A percentile compares a stretch with the other conserved stretches of the same genome.
Evolutionary conservation across 2,797 vertebrate genomes (phyloP).

Genomic region (Hydrolagus colliei): DNA sequence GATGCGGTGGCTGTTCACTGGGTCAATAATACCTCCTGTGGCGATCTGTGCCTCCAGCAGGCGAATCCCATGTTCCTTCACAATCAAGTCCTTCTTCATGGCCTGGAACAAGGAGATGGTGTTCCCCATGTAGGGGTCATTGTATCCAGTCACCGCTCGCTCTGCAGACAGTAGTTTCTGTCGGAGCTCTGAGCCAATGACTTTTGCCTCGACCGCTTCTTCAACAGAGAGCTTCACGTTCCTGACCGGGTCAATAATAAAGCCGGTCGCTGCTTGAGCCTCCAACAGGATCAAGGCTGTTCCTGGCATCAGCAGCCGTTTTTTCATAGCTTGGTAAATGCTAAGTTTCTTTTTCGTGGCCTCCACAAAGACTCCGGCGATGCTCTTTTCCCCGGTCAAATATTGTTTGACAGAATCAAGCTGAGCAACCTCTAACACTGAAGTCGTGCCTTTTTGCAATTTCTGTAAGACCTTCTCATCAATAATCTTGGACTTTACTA

Average conservation of each 20-base stretch:
- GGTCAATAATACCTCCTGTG: conserved; percentile 53
- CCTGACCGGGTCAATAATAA: conserved; percentile 41
- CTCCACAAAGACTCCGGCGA: conserved; percentile 43
- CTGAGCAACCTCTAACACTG: conserved; percentile 32
- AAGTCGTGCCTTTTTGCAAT: conserved; percentile 38
- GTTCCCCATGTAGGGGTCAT: conserved; percentile 66
- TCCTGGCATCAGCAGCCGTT: conserved; percentile 37
- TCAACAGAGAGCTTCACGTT: conserved; percentile 55
- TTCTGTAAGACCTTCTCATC: conserved; percentile 36
- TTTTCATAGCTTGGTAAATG: conserved; percentile 47
- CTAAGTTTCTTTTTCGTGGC: conserved; percentile 45
- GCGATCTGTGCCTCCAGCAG: conserved; percentile 34
- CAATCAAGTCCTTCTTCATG: conserved; percentile 34
- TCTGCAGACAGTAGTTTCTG: conserved; percentile 64
- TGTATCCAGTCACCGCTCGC: conserved; percentile 64
- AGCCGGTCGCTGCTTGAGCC: conserved; percentile 40
- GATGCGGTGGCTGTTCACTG: conserved; percentile 37
- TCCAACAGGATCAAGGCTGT: conserved; percentile 37
- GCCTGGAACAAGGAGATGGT: conserved; percentile 68
- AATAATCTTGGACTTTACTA: conserved; percentile 44
- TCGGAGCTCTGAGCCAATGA: conserved; percentile 52
- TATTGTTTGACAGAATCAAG: conserved; percentile 37
- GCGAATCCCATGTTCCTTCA: conserved; percentile 31
- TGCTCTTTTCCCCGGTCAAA: conserved; percentile 44
- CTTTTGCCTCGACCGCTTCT: conserved; percentile 52